Conservation (phyloP, 2,797 vertebrate genomes). For the Enteromius radiatus region DNA sequence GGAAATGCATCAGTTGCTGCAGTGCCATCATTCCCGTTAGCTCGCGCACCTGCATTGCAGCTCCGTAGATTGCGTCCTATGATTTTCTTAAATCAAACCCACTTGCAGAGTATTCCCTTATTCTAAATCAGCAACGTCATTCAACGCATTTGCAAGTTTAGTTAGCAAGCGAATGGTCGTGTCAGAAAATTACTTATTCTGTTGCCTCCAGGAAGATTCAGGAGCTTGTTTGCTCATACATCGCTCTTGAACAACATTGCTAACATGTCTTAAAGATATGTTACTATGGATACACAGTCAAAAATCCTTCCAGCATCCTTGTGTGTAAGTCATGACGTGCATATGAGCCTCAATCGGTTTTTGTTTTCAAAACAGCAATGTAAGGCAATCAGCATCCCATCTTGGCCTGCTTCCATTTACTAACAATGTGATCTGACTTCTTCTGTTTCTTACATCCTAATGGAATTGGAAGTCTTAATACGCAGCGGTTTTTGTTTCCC, state of each 20-base stretch:
- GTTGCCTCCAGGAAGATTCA: background rate
- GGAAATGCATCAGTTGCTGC: conserved; percentile 59
- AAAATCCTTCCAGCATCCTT: conserved; percentile 26
- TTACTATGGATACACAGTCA: conserved; percentile 43
- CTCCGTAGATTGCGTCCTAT: conserved; percentile 65
- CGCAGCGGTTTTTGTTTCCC: background rate
- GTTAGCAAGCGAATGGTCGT: background rate
- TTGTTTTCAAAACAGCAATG: conserved; percentile 32
- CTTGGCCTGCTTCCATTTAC: background rate
- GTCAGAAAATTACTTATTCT: background rate
- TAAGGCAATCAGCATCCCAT: background rate
- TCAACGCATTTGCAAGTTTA: background rate
- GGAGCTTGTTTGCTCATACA: conserved; percentile 20
- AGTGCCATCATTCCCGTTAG: conserved; percentile 62
- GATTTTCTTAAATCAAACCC: conserved; percentile 33
- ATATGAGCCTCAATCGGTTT: conserved; percentile 5
- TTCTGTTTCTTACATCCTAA: background rate
- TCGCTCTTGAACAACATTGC: conserved; percentile 23
- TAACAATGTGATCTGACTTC: background rate
- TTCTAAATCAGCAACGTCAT: background rate
- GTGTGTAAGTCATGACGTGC: conserved; percentile 33
- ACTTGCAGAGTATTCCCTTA: background rate
- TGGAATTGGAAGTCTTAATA: background rate
- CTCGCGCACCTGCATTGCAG: conserved; percentile 78
- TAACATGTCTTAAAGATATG: conserved; percentile 18